phyloP scores from a whole-genome alignment of 2,888 invertebrate species.

The Marronus borbonicus region DNA sequence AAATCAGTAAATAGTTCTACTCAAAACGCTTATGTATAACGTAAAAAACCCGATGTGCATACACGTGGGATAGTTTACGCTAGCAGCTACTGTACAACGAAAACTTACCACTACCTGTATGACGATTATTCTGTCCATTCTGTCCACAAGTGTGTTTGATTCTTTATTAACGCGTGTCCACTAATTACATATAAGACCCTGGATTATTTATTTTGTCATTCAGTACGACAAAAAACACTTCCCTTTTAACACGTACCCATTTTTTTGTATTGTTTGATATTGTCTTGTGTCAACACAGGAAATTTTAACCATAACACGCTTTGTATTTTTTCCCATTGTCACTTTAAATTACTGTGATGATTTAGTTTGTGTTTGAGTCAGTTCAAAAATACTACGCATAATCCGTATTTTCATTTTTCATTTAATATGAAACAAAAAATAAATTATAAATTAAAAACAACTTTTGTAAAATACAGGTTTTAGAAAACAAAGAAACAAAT shows the following conservation, averaged over 20 bases:
- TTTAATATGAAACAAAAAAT: too few species aligned
- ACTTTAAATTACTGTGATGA: slow-evolving; percentile 15
- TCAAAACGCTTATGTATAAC: slow-evolving; percentile 14
- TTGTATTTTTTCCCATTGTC: slow-evolving; percentile 25
- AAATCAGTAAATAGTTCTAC: not conserved
- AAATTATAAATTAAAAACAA: too few species aligned
- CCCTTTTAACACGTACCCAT: slow-evolving; percentile 50
- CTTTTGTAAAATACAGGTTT: too few species aligned
- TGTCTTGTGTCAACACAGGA: slow-evolving; percentile 42
- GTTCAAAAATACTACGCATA: not conserved
- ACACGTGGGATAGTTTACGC: slow-evolving; percentile 14
- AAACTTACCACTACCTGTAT: slow-evolving; percentile 46
- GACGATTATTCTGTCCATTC: slow-evolving; percentile 49
- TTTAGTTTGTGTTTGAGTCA: slow-evolving; percentile 16
- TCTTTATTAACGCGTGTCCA: slow-evolving; percentile 45
- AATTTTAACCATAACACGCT: slow-evolving; percentile 39
- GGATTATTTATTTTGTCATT: slow-evolving; percentile 49
- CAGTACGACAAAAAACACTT: slow-evolving; percentile 48
- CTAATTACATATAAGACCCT: slow-evolving; percentile 48
- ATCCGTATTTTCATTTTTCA: too few species aligned
- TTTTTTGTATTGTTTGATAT: slow-evolving; percentile 45
- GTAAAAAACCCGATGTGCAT: slow-evolving; percentile 5
- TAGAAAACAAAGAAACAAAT: too few species aligned
- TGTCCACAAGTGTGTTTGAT: slow-evolving; percentile 49
- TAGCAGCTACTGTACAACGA: slow-evolving; percentile 46